Evolutionary conservation across 2,797 vertebrate species (phyloP), one percentile per base, ranked within the genome.

Genomic region (Melopsittacus undulatus): DNA sequence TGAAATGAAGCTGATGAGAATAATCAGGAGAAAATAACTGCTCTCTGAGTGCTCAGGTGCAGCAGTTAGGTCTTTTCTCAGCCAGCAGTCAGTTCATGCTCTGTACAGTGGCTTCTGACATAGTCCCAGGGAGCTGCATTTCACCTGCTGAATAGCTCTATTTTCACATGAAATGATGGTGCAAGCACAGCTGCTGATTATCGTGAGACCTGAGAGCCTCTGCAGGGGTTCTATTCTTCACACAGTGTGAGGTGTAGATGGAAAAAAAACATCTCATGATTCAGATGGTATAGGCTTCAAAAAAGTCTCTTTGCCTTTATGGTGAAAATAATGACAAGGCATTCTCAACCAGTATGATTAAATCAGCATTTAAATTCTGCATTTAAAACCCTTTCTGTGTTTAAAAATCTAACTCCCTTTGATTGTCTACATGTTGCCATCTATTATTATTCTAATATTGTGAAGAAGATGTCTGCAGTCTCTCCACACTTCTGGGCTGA

Each of bases 61-160:
- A 74, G 69, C 70, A 91, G 48, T 61, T 78, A 73, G 12, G 36
- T 23, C 82, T 90, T 90, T 90, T 94, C 89, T 92, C 83, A 94
- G 95, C 34, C 74, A 73, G 72, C 64, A 81, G 42, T 4, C 62
- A 42, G 79, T 29, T 73, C 3, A 0, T 84, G 75, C 66, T 42
- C 69, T 40, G 49, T n/a, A 79, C 73, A 22, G 59, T 21, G 27
- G 30, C 76, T 77, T 63, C 85, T 86, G 91, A 32, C n/a, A 24
- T 27, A 49, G 36, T 32, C 62, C 57, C 66, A 54, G 34, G n/a
- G 73, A 79, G 36, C 54, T 51, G 34, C 42, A 34, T 61, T 66
- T 88, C 67, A 63, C 68, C 77, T 78, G 59, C 85, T 80, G 57
- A 91, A 64, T 6, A 38, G 51, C 23, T 57, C 40, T 61, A 26